Conservation (phyloP, 2,797 vertebrate species). For the Microtus californicus region DNA sequence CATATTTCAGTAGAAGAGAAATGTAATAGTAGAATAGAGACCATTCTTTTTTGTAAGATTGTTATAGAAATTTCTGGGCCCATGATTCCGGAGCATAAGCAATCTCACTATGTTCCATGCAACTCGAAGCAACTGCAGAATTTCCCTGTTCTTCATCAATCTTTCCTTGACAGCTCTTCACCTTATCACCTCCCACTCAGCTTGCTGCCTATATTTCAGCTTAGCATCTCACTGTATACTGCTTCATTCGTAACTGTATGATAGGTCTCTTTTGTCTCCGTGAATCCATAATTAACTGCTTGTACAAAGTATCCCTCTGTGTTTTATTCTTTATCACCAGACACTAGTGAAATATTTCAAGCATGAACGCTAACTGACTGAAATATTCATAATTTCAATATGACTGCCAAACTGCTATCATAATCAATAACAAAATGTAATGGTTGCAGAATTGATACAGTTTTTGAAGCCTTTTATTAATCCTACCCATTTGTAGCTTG, state of each 20-base stretch:
- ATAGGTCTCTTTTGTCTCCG: not conserved
- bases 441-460: not conserved
- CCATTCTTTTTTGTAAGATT: not conserved
- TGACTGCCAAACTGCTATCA: not conserved
- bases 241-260: conserved; percentile 15
- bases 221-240: not conserved
- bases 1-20: not conserved
- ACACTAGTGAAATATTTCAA: not conserved
- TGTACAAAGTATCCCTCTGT: not conserved
- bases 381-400: conserved; percentile 1
- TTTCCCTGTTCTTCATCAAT: conserved; percentile 44
- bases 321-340: not conserved
- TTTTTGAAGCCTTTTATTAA: not conserved
- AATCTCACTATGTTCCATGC: not conserved
- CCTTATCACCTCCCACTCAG: not conserved
- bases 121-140: conserved; percentile 23
- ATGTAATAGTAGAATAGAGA: not conserved
- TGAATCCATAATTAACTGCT: not conserved
- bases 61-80: not conserved
- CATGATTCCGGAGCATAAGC: not conserved
- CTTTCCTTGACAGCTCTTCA: conserved; percentile 59
- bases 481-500: conserved; percentile 3
- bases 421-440: not conserved
- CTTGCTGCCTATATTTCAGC: not conserved
- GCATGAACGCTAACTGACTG: not conserved